These are phyloP conservation scores for Cyrtorhinus lividipennis DNA, from an alignment of 1,140 invertebrate genomes.

Conservation along the genomic window DNA sequence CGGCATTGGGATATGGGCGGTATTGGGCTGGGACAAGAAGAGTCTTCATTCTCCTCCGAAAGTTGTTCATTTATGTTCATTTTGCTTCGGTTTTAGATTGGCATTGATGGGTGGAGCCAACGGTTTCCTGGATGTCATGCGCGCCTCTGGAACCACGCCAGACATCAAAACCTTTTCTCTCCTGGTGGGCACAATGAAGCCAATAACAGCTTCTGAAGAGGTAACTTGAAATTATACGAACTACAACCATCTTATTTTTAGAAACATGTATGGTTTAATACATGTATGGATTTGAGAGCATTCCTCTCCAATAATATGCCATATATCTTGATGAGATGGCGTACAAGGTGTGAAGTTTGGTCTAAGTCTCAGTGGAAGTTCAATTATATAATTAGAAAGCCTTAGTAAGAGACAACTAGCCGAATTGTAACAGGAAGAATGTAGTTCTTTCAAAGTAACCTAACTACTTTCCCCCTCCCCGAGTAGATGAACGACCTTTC, in stretches of 20 bases:
- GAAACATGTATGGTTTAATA: no score
- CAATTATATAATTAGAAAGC: background rate
- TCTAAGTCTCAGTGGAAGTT: background rate
- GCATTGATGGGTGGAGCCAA: conserved; percentile 62
- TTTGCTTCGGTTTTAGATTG: conserved; percentile 35
- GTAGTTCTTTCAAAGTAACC: no score
- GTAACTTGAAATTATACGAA: conserved; percentile 25
- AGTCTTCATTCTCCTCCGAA: no score
- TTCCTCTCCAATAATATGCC: background rate
- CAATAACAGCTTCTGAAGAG: conserved; percentile 46
- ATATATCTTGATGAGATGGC: background rate
- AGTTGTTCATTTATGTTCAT: background rate
- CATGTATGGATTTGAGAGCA: no score
- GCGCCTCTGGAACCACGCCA: conserved; percentile 44
- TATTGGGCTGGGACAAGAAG: no score
- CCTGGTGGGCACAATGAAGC: conserved; percentile 54
- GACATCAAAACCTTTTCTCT: conserved; percentile 65
- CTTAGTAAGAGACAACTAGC: no score
- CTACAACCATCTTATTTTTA: background rate
- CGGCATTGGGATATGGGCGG: no score
- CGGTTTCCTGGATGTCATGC: conserved; percentile 61
- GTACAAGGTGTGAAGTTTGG: background rate
- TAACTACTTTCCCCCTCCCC: no score
- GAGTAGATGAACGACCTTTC: no score
- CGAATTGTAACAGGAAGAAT: no score